phyloP scores from a whole-genome alignment of 1,140 invertebrate genomes.

The Cotesia typhae region DNA sequence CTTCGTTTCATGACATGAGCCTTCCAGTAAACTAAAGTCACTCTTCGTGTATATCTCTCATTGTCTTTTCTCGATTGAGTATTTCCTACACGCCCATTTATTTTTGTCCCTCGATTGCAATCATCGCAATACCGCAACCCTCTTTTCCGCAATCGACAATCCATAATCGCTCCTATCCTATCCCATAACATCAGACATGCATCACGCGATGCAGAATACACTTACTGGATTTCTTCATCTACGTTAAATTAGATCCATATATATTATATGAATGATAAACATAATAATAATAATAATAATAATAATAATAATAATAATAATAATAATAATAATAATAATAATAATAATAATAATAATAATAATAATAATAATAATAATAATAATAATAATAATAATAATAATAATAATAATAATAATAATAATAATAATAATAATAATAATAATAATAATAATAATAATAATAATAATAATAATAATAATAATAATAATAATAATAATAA shows the following conservation, averaged over 20 bases:
- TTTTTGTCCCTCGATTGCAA: constrained; percentile 30
- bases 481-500: too few species aligned
- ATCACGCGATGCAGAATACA: constrained; percentile 33
- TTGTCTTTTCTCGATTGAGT: constrained; percentile 32
- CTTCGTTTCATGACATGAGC: neutral
- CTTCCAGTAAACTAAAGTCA: neutral
- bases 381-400: too few species aligned
- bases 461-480: too few species aligned
- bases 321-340: too few species aligned
- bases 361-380: too few species aligned
- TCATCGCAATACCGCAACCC: constrained; percentile 17
- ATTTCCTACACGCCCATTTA: constrained; percentile 28
- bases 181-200: constrained; percentile 2
- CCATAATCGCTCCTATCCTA: too few species aligned
- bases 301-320: too few species aligned
- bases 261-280: neutral
- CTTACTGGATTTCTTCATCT: constrained; percentile 7
- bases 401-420: too few species aligned
- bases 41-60: constrained; percentile 14
- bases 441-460: too few species aligned
- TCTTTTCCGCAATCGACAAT: constrained; percentile 1
- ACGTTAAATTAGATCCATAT: constrained; percentile 18
- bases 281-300: neutral
- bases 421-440: too few species aligned
- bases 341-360: too few species aligned